These are phyloP conservation scores for Pelosia muscerda DNA, from an alignment of 2,888 invertebrate genomes.

Conservation along the genomic window DNA sequence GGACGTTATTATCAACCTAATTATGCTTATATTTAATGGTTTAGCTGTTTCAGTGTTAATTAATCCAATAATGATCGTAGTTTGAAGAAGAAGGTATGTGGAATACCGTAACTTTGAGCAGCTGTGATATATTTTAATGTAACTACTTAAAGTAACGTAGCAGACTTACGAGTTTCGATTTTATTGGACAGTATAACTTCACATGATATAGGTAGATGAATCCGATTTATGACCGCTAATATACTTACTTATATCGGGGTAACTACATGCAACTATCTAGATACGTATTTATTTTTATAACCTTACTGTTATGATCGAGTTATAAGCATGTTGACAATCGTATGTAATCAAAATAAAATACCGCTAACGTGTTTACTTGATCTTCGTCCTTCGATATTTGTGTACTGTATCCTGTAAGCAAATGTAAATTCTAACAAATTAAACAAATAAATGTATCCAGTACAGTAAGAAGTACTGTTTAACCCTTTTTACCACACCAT, in stretches of 20 bases:
- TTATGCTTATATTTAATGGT: slow-evolving; percentile 2
- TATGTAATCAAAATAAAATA: too few species aligned
- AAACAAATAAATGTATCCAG: too few species aligned
- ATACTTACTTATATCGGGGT: background rate
- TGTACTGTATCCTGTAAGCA: too few species aligned
- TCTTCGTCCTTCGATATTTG: too few species aligned
- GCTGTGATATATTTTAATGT: background rate
- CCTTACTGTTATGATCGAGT: background rate
- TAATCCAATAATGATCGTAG: slow-evolving; percentile 1
- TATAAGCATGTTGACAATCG: too few species aligned
- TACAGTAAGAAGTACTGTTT: too few species aligned
- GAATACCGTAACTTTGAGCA: background rate
- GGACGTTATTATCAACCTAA: slow-evolving; percentile 1
- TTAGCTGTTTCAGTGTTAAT: slow-evolving; percentile 1
- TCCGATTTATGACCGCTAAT: background rate
- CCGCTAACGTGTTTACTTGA: too few species aligned
- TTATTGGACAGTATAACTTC: background rate
- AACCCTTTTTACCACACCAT: too few species aligned
- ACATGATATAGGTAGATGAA: background rate
- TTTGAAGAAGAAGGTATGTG: background rate
- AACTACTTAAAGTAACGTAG: background rate
- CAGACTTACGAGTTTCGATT: background rate
- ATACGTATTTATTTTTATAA: background rate
- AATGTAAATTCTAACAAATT: too few species aligned
- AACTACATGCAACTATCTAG: background rate